phyloP scores from a whole-genome alignment of 2,888 invertebrate genomes.

The Rhyacophila evoluta region DNA sequence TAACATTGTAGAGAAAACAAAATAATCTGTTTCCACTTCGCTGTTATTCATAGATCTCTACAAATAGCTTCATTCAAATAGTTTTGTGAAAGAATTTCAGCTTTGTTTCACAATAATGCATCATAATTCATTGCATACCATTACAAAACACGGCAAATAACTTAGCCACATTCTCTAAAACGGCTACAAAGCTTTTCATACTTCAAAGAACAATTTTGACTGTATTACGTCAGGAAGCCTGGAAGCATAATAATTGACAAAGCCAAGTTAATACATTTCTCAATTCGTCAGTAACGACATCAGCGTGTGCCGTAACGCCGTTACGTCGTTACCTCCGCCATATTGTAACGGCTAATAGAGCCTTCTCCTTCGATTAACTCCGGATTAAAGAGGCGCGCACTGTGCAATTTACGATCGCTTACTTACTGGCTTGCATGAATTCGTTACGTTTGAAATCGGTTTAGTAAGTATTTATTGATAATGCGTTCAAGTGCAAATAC shows the following conservation, averaged over 20 bases:
- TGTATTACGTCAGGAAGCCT: background rate
- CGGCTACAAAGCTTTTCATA: background rate
- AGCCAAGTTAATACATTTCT: constrained; percentile 31
- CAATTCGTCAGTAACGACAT: constrained; percentile 32
- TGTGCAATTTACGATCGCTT: constrained; percentile 30
- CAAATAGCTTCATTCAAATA: background rate
- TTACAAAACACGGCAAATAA: background rate
- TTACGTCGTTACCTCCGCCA: constrained; percentile 32
- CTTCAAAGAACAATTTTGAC: background rate
- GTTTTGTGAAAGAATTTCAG: background rate
- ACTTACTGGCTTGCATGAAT: background rate
- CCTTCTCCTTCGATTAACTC: constrained; percentile 37
- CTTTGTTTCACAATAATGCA: background rate
- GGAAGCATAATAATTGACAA: background rate
- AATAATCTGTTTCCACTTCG: too few relatives aligned
- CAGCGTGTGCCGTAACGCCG: constrained; percentile 27
- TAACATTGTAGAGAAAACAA: too few relatives aligned
- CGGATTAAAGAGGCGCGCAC: constrained; percentile 20
- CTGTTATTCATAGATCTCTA: too few relatives aligned
- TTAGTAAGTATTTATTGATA: too few relatives aligned
- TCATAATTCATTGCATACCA: background rate
- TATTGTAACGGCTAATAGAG: constrained; percentile 37
- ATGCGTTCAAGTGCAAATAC: too few relatives aligned
- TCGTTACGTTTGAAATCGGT: background rate
- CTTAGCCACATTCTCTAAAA: background rate